Evolutionary conservation across 2,888 invertebrate species (phyloP).

Genomic region (Nysson spinosus): DNA sequence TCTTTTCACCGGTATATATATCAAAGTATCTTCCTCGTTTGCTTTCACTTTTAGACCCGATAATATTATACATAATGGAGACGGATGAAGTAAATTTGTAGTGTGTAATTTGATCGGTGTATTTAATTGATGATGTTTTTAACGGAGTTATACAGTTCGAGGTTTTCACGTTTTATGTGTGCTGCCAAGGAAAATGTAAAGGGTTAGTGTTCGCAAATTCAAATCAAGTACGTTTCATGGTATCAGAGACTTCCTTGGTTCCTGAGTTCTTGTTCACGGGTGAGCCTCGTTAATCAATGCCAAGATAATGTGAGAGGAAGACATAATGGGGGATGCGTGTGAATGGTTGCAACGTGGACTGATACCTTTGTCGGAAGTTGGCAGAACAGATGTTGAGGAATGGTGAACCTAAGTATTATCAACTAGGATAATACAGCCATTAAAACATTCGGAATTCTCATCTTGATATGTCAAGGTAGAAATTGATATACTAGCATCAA

Average conservation of each 20-base stretch:
- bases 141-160: too few relatives aligned
- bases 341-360: constrained; percentile 41
- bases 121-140: too few relatives aligned
- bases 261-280: constrained; percentile 44
- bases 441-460: constrained; percentile 9
- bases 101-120: too few relatives aligned
- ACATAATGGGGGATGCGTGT: constrained; percentile 48
- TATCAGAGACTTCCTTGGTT: constrained; percentile 25
- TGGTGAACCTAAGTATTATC: constrained; percentile 23
- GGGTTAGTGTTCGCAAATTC: constrained; percentile 47
- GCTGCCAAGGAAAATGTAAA: background rate
- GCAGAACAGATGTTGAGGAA: constrained; percentile 38
- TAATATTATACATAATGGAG: too few relatives aligned
- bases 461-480: too few relatives aligned
- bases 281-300: constrained; percentile 49
- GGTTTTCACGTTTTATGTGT: too few relatives aligned
- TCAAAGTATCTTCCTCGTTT: constrained; percentile 10
- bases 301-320: constrained; percentile 51
- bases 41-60: constrained; percentile 35
- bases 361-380: constrained; percentile 42
- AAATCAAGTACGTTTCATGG: constrained; percentile 45
- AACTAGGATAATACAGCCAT: constrained; percentile 24
- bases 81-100: too few relatives aligned
- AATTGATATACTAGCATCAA: too few relatives aligned
- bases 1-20: background rate